A percentile compares a stretch with the other conserved stretches of the same genome.
These are phyloP conservation scores for Trichopoda pennipes DNA, from an alignment of 2,888 invertebrate species.

Conservation along the genomic window DNA sequence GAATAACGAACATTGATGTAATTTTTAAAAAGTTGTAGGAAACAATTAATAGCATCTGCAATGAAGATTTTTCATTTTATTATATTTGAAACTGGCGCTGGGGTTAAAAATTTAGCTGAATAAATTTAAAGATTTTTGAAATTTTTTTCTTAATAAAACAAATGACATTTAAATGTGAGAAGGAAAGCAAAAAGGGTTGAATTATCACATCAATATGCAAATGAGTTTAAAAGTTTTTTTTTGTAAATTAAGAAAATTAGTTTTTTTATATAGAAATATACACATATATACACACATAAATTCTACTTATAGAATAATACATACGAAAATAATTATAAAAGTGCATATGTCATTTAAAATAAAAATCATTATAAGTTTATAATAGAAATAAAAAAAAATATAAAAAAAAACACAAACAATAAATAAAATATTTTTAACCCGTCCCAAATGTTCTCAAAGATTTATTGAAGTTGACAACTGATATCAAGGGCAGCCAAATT, in stretches of 20 bases:
- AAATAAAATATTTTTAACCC: slow-evolving; percentile 47
- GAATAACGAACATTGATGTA: too few species aligned
- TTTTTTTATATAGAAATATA: neutral
- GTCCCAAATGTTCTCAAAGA: slow-evolving; percentile 42
- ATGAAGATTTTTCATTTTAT: slow-evolving; percentile 16
- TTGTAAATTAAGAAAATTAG: neutral
- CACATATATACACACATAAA: slow-evolving; percentile 33
- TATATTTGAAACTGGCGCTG: neutral
- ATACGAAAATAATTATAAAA: slow-evolving; percentile 35
- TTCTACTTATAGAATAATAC: neutral
- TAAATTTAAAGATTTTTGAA: slow-evolving; percentile 46
- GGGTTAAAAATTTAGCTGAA: slow-evolving; percentile 42
- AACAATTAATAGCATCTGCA: slow-evolving; percentile 33
- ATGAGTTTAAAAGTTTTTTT: slow-evolving; percentile 55
- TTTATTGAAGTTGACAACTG: slow-evolving; percentile 53
- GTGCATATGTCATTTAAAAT: slow-evolving; percentile 66
- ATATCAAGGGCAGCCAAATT: slow-evolving; percentile 42
- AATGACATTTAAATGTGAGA: slow-evolving; percentile 49
- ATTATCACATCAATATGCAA: slow-evolving; percentile 60
- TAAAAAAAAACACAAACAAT: too few species aligned
- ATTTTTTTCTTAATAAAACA: slow-evolving; percentile 16
- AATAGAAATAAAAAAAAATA: slow-evolving; percentile 14
- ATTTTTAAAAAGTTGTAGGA: neutral
- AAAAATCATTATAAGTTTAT: slow-evolving; percentile 60
- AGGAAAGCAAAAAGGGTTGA: slow-evolving; percentile 54